Base-by-base conservation (phyloP, 2,888 invertebrate species). In the Noctua comes region DNA sequence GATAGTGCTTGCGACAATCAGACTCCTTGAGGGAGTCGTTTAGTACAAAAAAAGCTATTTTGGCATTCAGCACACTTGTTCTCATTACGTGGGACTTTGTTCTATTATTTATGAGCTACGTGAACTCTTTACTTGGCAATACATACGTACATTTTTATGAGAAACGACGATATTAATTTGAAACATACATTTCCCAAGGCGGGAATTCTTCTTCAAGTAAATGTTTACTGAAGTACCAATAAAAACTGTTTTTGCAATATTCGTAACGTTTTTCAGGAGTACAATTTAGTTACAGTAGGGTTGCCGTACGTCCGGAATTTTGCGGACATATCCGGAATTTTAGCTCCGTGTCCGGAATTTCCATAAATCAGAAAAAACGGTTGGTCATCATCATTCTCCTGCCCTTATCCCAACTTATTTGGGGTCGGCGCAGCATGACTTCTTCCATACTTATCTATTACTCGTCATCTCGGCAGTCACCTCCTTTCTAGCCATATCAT, bases 61-160 rank as follows among this genome's bases (percentile, higher is more conserved):
- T 88, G 88, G 77, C 85, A 92, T 92, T 91, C 92, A 88, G 86
- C 84, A 81, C 91, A 91, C 90, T 92, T 90, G 86, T 89, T 83
- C 88, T 91, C 91, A 91, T 91, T 92, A 91, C 87, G 80, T 82
- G 75, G 64, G 85, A 88, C 90, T 90, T 86, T 88, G 86, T 88
- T 73, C 88, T 89, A 89, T 89, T 91, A 91, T 91, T 91, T 91
- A 91, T 86, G 91, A 85, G 86, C 65, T 90, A 89, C 91, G 91
- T 89, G 90, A 88, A 87, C 81, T 89, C 86, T 85, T 87, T 88
- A 84, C 86, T 84, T 83, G 76, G 81, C 79, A 84, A 81, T 77
- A 84, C 80, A 79, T 81, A 79, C 77, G 82, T 72, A 82, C 62
- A 77, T 83, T 88, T 72, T 84, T 86, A 80, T 84, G 85, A 77